Base-by-base conservation (phyloP, 2,797 vertebrate species). In the Phataginus tetradactyla region DNA sequence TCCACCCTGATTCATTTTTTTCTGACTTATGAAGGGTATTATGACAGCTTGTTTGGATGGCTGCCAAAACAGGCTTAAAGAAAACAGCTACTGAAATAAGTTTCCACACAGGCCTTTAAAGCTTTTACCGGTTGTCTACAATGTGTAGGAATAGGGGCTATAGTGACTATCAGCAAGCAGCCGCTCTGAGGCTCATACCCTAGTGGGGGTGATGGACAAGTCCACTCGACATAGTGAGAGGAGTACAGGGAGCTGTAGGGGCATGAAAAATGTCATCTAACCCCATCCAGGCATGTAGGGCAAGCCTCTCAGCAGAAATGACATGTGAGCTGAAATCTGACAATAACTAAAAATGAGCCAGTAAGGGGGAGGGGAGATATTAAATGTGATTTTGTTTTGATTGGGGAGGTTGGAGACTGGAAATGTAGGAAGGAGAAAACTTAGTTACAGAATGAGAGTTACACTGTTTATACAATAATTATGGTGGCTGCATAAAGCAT, bases 381-480 rank as follows among this genome's bases (percentile, higher is more conserved):
- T 17, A 15, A 39, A 18, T 59, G 9, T 84, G 18, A 17, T 64
- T 68, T 45, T 74, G 9, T 7, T 83, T 55, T 89, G 15, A 39
- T 18, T 55, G 21, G 29, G 27, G 53, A 32, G 13, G 14, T 14
- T 0, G 17, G 8, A 9, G 21, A 55, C 17, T 32, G 34, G 27
- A 18, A 15, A 18, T 21, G 15, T 21, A 9, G n/a, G 77, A 42
- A 49, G 23, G 87, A 51, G n/a, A 78, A 34, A 72, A 15, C 4
- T 34, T 74, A 53, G 45, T 77, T 79, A 79, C 32, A 91, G 39
- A 75, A 57, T 86, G 80, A 94, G 57, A 69, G 74, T 77, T 88
- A 37, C 2, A 4, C 34, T 68, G 29, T 9, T 79, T 53, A 51
- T 17, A 91, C 61, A 8, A 61, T 51, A 14, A 45, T 55, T 72